Evolutionary conservation across 2,113 vertebrate species (phyloP).

Genomic region (Aegotheles bennettii): DNA sequence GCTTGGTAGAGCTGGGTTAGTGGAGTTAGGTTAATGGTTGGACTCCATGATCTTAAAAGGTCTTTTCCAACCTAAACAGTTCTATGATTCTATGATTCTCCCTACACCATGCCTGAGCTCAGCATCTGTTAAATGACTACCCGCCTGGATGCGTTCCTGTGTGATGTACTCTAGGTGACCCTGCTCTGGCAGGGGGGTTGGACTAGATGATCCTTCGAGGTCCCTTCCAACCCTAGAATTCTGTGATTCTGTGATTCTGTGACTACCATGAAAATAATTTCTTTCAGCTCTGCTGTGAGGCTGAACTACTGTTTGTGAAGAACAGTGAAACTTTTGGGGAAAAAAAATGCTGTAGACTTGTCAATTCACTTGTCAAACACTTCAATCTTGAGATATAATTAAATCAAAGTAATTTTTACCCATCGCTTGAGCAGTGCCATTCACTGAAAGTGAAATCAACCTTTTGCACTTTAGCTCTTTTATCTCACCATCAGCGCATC

Average conservation of each 20-base stretch:
- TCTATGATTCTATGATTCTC: no score
- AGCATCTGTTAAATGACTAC: neutral
- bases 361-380: neutral
- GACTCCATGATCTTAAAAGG: no score
- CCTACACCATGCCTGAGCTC: neutral
- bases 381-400: neutral
- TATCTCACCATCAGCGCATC: rapidly evolving
- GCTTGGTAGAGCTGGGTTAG: no score
- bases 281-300: neutral
- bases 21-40: no score
- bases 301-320: neutral
- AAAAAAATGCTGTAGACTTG: neutral
- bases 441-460: neutral
- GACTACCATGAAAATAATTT: neutral
- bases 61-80: no score
- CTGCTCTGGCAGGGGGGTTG: no score
- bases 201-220: no score
- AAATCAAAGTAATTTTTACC: neutral
- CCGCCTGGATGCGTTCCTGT: no score
- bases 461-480: neutral
- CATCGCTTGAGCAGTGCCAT: neutral
- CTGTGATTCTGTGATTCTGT: no score
- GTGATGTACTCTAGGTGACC: no score
- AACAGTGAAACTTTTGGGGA: rapidly evolving
- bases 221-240: no score